Evolutionary conservation across 2,113 vertebrate species (phyloP).

Genomic region (Prunella fulvescens): DNA sequence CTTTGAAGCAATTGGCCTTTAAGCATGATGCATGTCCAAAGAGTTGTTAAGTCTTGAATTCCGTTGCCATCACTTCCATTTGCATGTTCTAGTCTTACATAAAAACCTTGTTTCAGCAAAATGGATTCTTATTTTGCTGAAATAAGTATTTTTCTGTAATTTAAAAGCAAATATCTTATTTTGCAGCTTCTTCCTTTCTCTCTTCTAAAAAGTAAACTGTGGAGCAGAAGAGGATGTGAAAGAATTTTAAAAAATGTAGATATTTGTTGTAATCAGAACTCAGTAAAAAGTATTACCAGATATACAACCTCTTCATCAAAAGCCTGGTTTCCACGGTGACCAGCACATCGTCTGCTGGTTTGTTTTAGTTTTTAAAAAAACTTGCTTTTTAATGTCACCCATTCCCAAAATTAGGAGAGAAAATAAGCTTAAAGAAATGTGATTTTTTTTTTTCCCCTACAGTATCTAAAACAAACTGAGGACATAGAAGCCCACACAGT

Average conservation of each 20-base stretch:
- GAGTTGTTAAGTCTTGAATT: not conserved
- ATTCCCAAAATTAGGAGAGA: not conserved
- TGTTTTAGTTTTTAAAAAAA: not conserved
- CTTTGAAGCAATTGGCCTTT: not conserved
- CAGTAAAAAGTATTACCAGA: not conserved
- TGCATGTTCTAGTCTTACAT: not conserved
- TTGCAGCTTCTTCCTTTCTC: not conserved
- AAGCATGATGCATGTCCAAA: not conserved
- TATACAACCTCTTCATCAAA: not conserved
- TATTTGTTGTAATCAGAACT: not conserved
- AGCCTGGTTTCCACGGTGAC: conserved; percentile 4
- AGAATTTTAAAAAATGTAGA: not conserved
- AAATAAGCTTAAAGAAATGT: not conserved
- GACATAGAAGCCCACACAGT: not conserved
- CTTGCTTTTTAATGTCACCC: not conserved
- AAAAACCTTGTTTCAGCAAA: not conserved
- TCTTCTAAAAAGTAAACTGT: not conserved
- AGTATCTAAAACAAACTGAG: not conserved
- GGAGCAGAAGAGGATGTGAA: not conserved
- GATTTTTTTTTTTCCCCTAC: not conserved
- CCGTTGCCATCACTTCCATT: not conserved
- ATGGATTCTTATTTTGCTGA: not conserved
- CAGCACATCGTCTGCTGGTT: not conserved
- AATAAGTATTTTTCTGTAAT: not conserved
- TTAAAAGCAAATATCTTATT: not conserved